Base-by-base conservation (phyloP, 2,113 vertebrate genomes). In the Oreochromis niloticus region DNA sequence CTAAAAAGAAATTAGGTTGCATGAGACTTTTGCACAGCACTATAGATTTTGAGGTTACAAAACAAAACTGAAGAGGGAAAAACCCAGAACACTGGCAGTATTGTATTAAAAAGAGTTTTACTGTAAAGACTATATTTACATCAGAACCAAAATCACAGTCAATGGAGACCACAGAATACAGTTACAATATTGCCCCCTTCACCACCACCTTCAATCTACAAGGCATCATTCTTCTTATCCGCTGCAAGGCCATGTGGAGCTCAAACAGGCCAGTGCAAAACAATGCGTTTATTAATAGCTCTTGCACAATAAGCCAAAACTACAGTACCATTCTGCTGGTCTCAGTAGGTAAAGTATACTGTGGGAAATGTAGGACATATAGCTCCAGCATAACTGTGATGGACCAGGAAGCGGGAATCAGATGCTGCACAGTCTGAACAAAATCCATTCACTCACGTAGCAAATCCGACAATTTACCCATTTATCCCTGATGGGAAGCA, bases 101-200 rank as follows among this genome's bases (percentile, higher is more conserved):
- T 73, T 81, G 66, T 91, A 92, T 92, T 93, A 93, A 93, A 96
- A 95, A 93, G 66, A 71, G 89, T 86, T 96, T 96, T 96, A 97
- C 95, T 96, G 94, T 95, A 97, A 97, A 97, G 87, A 92, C 90
- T 94, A 88, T 95, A 96, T 96, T 95, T 96, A 96, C 95, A 96
- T 89, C 93, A 90, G 73, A 95, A 90, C 83, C 85, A 89, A 91
- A 86, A 86, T 93, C 79, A 93, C 90, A 91, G 92, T 94, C 82
- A 81, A 81, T 91, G 91, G 92, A 88, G 89, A 95, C 88, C 82
- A 89, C 78, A 89, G 55, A 86, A 82, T 82, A 92, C 82, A 91
- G 57, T 71, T 68, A 87, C 73, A 84, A 90, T 93, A 93, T 93
- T 94, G 90, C 92, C 91, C 85, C 89, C 90, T 85, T 94, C 61